phyloP scores from a whole-genome alignment of 1,140 invertebrate species.

The Thalassaphorura encarpata region DNA sequence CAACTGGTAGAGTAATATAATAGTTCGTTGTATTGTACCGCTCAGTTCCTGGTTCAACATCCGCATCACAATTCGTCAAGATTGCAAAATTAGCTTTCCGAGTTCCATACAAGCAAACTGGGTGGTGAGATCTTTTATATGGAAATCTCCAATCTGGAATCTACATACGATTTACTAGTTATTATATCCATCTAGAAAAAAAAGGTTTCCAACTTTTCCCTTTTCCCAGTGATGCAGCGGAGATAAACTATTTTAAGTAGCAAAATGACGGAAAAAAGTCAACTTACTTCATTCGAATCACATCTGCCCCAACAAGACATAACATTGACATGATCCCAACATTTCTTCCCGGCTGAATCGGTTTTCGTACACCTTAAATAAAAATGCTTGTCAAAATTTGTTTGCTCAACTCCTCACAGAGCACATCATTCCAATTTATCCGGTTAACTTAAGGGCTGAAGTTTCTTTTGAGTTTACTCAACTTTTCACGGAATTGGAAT shows the following conservation, averaged over 20 bases:
- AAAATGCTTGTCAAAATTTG: not conserved
- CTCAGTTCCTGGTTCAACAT: slow-evolving; percentile 45
- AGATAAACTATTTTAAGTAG: not conserved
- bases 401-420: not conserved
- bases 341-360: slow-evolving; percentile 51
- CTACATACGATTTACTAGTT: slow-evolving; percentile 40
- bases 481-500: no score
- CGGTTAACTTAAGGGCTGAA: no score
- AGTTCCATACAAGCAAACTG: slow-evolving; percentile 66
- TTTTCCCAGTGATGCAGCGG: no score
- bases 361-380: slow-evolving; percentile 42
- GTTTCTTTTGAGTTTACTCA: no score
- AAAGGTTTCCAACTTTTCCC: not conserved
- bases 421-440: not conserved
- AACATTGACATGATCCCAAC: slow-evolving; percentile 60
- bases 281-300: slow-evolving; percentile 61
- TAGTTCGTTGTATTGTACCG: slow-evolving; percentile 17
- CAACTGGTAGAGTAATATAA: not conserved
- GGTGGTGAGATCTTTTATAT: slow-evolving; percentile 68
- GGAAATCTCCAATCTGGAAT: slow-evolving; percentile 78
- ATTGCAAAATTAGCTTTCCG: slow-evolving; percentile 44
- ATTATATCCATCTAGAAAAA: no score
- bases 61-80: slow-evolving; percentile 54
- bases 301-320: slow-evolving; percentile 72
- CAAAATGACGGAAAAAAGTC: not conserved